These are phyloP conservation scores for Cryptoprocta ferox DNA, from an alignment of 2,797 vertebrate genomes.

Conservation along the genomic window DNA sequence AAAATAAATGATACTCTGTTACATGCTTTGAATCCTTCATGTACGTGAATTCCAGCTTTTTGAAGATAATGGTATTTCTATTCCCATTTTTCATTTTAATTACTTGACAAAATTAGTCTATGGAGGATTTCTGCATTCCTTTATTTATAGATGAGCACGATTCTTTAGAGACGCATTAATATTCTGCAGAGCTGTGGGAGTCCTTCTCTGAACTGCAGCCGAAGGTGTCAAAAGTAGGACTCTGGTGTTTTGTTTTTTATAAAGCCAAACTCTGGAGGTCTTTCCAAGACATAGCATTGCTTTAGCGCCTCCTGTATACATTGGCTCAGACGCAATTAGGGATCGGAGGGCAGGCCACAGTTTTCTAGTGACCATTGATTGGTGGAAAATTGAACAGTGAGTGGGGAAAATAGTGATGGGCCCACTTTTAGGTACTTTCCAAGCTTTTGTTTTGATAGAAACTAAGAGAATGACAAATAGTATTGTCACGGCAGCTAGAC, in stretches of 20 bases:
- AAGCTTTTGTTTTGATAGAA: background rate
- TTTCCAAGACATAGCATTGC: background rate
- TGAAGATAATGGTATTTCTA: constrained; percentile 47
- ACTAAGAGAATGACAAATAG: background rate
- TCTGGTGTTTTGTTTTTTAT: background rate
- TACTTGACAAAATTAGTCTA: constrained; percentile 41
- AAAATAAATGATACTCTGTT: background rate
- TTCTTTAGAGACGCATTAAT: constrained; percentile 56
- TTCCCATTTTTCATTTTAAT: constrained; percentile 59
- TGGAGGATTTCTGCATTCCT: constrained; percentile 35
- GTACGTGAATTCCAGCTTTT: background rate
- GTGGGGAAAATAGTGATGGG: background rate
- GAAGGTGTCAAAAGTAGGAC: constrained; percentile 22
- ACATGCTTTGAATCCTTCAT: background rate
- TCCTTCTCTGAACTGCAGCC: constrained; percentile 27
- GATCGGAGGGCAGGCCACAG: background rate
- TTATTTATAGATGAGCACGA: constrained; percentile 60
- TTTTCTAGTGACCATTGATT: background rate
- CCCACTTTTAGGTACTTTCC: background rate
- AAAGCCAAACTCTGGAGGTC: background rate
- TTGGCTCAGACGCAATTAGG: background rate
- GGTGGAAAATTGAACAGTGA: background rate
- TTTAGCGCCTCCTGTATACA: background rate
- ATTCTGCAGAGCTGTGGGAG: constrained; percentile 25
- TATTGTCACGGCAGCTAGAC: background rate